phyloP scores from a whole-genome alignment of 2,113 vertebrate genomes.

The Nothoprocta perdicaria region DNA sequence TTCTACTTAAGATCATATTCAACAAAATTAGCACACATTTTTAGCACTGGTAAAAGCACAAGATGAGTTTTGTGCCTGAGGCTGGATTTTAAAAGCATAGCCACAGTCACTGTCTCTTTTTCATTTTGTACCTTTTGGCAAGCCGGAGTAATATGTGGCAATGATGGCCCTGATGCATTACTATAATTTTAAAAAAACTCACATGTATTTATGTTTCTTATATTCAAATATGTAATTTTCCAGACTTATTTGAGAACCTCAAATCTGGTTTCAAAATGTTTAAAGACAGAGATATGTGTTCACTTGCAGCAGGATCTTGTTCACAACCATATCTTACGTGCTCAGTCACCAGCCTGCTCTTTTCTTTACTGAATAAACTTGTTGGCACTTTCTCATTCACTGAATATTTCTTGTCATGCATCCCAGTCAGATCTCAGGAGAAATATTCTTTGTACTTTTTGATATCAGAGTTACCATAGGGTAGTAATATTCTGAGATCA shows the following conservation, averaged over 20 bases:
- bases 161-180: not conserved
- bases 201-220: not conserved
- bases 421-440: not conserved
- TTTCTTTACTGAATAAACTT: not conserved
- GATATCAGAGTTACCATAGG: not conserved
- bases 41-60: not conserved
- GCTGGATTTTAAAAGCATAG: not conserved
- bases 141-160: not conserved
- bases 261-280: not conserved
- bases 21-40: not conserved
- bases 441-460: not conserved
- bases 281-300: not conserved
- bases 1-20: not conserved
- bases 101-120: not conserved
- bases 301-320: not conserved
- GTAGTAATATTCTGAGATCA: not conserved
- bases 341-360: not conserved
- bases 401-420: not conserved
- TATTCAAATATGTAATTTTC: not conserved
- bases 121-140: not conserved
- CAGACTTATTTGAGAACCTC: not conserved
- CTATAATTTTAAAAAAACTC: not conserved
- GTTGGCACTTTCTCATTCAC: not conserved
- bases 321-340: not conserved
- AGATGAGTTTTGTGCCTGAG: not conserved